Conservation (phyloP, 2,888 invertebrate genomes). For the Pecten maximus region DNA sequence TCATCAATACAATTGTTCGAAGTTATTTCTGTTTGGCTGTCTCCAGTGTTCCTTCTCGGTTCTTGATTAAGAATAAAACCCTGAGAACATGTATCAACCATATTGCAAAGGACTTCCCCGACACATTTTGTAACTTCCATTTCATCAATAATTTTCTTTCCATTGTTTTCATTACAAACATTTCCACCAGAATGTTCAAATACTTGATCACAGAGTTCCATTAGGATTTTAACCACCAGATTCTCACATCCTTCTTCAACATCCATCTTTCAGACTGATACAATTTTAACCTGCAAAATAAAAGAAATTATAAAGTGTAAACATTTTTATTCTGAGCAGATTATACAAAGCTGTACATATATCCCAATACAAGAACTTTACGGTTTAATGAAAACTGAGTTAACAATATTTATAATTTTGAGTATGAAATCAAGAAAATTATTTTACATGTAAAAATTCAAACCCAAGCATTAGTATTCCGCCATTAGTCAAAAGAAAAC, state of each 20-base stretch:
- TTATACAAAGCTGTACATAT: too few relatives aligned
- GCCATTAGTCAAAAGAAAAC: too few relatives aligned
- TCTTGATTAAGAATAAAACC: not conserved
- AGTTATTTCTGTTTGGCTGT: not conserved
- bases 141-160: not conserved
- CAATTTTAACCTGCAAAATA: not conserved
- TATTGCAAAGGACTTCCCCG: not conserved
- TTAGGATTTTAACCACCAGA: not conserved
- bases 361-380: too few relatives aligned
- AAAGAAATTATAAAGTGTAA: not conserved
- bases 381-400: too few relatives aligned
- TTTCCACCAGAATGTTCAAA: not conserved
- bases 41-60: not conserved
- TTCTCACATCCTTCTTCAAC: not conserved
- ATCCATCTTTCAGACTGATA: not conserved
- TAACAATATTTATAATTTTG: too few relatives aligned
- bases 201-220: not conserved
- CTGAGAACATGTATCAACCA: not conserved
- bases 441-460: too few relatives aligned
- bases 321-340: too few relatives aligned
- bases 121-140: not conserved
- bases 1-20: not conserved
- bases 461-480: too few relatives aligned
- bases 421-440: too few relatives aligned
- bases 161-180: not conserved